Conservation (phyloP, 2,888 invertebrate genomes). For the Drosophila birchii region DNA sequence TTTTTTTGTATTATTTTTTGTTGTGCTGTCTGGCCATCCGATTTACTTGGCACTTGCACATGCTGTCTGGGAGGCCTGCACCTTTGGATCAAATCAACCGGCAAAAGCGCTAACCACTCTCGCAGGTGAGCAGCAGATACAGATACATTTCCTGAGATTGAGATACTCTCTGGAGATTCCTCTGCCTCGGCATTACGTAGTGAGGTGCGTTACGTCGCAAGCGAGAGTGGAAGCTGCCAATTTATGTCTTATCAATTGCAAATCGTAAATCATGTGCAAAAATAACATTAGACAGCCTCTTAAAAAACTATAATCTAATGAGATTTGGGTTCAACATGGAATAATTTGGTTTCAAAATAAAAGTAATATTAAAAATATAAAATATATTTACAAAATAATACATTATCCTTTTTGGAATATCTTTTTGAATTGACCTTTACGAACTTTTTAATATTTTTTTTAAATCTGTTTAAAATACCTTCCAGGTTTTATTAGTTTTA, state of each 20-base stretch:
- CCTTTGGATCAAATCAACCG: slow-evolving; percentile 5
- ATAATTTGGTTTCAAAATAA: not conserved
- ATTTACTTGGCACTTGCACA: slow-evolving; percentile 6
- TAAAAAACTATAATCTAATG: not conserved
- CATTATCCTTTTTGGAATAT: not conserved
- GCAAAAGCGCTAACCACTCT: slow-evolving; percentile 7
- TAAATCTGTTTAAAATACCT: too few relatives aligned
- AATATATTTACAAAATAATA: not conserved
- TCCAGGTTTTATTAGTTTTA: too few relatives aligned
- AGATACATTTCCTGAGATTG: not conserved
- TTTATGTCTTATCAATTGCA: slow-evolving; percentile 7
- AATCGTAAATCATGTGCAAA: slow-evolving; percentile 5
- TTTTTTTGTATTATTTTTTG: slow-evolving; percentile 9
- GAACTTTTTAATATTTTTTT: too few relatives aligned
- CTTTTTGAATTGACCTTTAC: too few relatives aligned
- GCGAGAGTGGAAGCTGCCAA: not conserved
- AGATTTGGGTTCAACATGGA: not conserved
- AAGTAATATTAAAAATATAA: not conserved
- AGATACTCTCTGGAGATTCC: not conserved
- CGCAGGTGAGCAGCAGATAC: not conserved
- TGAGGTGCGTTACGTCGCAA: not conserved
- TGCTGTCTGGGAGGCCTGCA: not conserved
- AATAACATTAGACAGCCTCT: not conserved
- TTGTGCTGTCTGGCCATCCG: not conserved
- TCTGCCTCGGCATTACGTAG: not conserved